Percentiles rank a stretch among this genome's conserved stretches.
Conservation (phyloP, 1,140 invertebrate genomes). For the Bombus impatiens region DNA sequence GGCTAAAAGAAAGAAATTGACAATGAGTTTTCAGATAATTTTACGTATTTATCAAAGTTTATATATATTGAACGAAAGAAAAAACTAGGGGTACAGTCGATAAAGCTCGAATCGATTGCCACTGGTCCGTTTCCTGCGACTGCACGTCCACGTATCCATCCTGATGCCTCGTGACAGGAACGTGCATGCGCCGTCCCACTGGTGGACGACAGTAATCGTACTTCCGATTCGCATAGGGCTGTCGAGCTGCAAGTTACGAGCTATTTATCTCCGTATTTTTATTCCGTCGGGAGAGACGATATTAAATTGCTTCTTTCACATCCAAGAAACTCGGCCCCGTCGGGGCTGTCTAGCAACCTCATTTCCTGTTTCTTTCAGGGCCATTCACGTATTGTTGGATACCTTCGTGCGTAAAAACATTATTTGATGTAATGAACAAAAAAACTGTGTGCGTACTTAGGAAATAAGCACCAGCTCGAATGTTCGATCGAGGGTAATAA, state of each 20-base stretch:
- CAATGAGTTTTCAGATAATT: too few species aligned
- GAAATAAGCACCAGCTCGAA: constrained; percentile 1
- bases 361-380: not conserved
- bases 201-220: constrained; percentile 1
- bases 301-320: constrained; percentile 73
- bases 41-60: too few species aligned
- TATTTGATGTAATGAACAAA: not conserved
- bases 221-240: constrained; percentile 17
- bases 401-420: not conserved
- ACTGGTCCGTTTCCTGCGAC: not conserved
- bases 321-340: not conserved
- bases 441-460: not conserved
- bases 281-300: constrained; percentile 73
- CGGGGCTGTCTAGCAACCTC: constrained; percentile 13
- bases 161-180: not conserved
- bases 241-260: constrained; percentile 57
- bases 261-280: constrained; percentile 76
- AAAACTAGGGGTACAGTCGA: not conserved
- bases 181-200: not conserved
- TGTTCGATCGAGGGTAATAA: not conserved
- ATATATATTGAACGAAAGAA: not conserved
- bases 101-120: not conserved
- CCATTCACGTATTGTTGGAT: not conserved
- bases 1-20: too few species aligned
- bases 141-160: not conserved